Percentiles rank a stretch among this genome's conserved stretches.
phyloP scores from a whole-genome alignment of 2,888 invertebrate species.

The Ornithoptera priamus region DNA sequence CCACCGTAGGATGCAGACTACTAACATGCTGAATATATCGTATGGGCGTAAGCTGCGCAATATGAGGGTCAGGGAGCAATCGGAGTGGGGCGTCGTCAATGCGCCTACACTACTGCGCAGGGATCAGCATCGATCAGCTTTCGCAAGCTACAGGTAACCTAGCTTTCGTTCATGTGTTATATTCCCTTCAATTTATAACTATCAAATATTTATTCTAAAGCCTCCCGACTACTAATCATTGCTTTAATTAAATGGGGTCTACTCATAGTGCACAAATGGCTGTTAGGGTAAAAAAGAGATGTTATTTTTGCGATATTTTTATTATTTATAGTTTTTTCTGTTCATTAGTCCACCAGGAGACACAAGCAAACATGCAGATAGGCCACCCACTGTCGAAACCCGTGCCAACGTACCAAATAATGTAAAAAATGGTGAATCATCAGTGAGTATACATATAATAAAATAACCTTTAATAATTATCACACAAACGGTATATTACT shows the following conservation, averaged over 20 bases:
- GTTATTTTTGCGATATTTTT: too few species aligned
- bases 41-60: constrained; percentile 65
- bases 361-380: constrained; percentile 31
- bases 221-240: too few species aligned
- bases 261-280: too few species aligned
- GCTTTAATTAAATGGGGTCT: too few species aligned
- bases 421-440: constrained; percentile 35
- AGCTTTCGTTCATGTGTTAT: too few species aligned
- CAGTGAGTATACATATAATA: constrained; percentile 34
- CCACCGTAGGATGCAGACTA: constrained; percentile 60
- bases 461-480: too few species aligned
- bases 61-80: constrained; percentile 28
- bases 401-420: constrained; percentile 34
- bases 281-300: too few species aligned
- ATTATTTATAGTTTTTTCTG: too few species aligned
- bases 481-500: too few species aligned
- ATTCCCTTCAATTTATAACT: too few species aligned
- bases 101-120: constrained; percentile 51
- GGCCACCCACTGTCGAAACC: constrained; percentile 43
- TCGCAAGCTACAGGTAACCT: constrained; percentile 67
- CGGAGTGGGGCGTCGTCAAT: constrained; percentile 26
- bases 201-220: too few species aligned
- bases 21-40: constrained; percentile 67
- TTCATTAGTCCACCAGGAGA: constrained; percentile 58
- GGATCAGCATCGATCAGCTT: constrained; percentile 66